Evolutionary conservation across 1,140 invertebrate species (phyloP), one percentile per base, ranked within the genome.

Genomic region (Aphelenchoides fujianensis): DNA sequence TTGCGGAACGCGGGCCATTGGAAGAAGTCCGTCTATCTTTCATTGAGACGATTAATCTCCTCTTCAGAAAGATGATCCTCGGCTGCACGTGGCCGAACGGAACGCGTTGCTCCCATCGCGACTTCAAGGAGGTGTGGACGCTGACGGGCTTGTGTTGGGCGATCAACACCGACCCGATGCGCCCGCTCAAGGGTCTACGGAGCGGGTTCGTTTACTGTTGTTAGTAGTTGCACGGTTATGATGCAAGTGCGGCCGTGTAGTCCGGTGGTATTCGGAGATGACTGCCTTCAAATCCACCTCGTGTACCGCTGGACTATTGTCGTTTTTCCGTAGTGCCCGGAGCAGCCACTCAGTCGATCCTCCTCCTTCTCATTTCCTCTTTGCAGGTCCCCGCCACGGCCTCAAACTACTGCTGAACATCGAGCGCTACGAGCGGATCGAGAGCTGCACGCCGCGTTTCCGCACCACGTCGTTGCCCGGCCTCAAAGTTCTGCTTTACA

Each of bases 81-180:
- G 73, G 70, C 19, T 83, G 82, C 69, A 72, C 69, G 12, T 84
- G 76, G 69, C 82, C 82, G 5, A 84, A 83, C 70, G 82, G 82
- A 19, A 83, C 79, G 27, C 34, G 71, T 16, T 83, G 82, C 57
- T 53, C 34, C 2, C 9, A 62, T 7, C 27, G 57, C 19, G 82
- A 84, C 54, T 83, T 83, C 37, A 72, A 76, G 23, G 73, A 82
- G n/a, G 72, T 83, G 19, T 83, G 82, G 82, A 83, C 82, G 27
- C 66, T 82, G 30, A 83, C 82, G 28, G 82, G 82, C 2, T 71
- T 83, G 3, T 83, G 82, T 64, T 83, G 82, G 82, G 82, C 82
- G 3, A 84, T 83, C 2, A 83, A 83, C 70, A 80, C 81, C 3
- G 82, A 83, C 68, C 70, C 71, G 2, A 32, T 69, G 31, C 73